Evolutionary conservation across 2,888 invertebrate species (phyloP).

Genomic region (Polietes domitor): DNA sequence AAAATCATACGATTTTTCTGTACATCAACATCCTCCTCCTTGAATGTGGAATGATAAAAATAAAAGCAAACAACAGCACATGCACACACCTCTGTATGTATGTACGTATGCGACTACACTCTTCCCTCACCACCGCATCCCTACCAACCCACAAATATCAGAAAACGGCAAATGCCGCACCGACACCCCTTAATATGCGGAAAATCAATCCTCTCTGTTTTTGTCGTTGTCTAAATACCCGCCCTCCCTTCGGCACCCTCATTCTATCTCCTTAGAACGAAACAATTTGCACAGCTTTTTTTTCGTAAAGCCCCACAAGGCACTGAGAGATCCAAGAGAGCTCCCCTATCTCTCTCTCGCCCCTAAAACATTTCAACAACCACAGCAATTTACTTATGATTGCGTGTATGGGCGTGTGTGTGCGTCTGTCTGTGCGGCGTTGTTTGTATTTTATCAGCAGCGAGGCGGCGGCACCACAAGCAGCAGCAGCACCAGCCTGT

Average conservation of each 20-base stretch:
- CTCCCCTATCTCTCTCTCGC: not conserved
- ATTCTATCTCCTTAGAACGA: conserved; percentile 6
- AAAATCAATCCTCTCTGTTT: not conserved
- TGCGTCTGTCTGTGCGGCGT: not conserved
- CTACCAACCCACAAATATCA: conserved; percentile 36
- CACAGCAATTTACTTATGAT: no score
- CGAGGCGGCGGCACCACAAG: conserved; percentile 1
- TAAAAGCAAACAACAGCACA: conserved; percentile 17
- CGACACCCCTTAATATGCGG: not conserved
- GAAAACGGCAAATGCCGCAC: conserved; percentile 2
- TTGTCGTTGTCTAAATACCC: not conserved
- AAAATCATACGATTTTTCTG: conserved; percentile 35
- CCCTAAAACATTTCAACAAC: no score
- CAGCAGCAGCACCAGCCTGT: conserved; percentile 44
- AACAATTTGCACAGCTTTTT: not conserved
- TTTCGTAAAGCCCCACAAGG: not conserved
- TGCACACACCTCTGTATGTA: not conserved
- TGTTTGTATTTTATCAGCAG: not conserved
- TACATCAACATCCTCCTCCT: conserved; percentile 64
- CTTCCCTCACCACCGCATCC: not conserved
- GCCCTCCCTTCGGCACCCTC: not conserved
- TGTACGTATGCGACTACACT: no score
- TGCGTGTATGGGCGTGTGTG: no score
- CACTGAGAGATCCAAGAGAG: not conserved
- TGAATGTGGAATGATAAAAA: conserved; percentile 55